These are phyloP conservation scores for Cyclophora punctaria DNA, from an alignment of 2,888 invertebrate genomes.

Conservation along the genomic window DNA sequence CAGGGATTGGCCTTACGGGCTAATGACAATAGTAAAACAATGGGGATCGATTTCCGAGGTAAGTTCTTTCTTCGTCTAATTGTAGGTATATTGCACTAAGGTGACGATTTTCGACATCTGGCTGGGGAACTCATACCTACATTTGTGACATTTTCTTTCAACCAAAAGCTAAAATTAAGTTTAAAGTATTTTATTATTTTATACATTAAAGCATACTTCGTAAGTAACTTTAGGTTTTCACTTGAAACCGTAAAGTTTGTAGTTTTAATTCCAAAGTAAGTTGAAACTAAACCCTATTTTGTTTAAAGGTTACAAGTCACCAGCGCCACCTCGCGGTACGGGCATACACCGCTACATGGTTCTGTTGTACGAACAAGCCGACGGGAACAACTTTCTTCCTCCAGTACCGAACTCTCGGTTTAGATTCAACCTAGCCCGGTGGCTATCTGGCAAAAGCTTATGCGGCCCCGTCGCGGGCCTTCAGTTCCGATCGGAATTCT, in stretches of 20 bases:
- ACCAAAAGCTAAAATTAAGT: too few species aligned
- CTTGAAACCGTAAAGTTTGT: too few species aligned
- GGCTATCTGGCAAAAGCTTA: conserved; percentile 58
- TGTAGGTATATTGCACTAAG: too few species aligned
- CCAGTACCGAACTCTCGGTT: conserved; percentile 45
- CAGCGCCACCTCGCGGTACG: conserved; percentile 62
- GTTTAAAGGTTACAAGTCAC: conserved; percentile 57
- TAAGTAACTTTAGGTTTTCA: too few species aligned
- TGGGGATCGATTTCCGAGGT: conserved; percentile 64
- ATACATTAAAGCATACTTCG: too few species aligned
- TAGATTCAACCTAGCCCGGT: conserved; percentile 50
- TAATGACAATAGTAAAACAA: conserved; percentile 53
- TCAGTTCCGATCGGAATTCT: conserved; percentile 53
- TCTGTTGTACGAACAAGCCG: conserved; percentile 58
- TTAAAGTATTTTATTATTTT: too few species aligned
- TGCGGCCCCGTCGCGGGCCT: conserved; percentile 60
- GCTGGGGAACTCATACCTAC: too few species aligned
- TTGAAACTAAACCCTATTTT: not conserved
- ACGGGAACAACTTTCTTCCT: conserved; percentile 63
- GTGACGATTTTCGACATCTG: too few species aligned
- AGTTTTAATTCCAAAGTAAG: too few species aligned
- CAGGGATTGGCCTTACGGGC: conserved; percentile 58
- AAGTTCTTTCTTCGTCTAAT: conserved; percentile 5
- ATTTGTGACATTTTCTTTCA: too few species aligned
- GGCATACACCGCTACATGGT: conserved; percentile 63